Base-by-base conservation (phyloP, 2,888 invertebrate genomes). In the Hipparchia sbordonii region DNA sequence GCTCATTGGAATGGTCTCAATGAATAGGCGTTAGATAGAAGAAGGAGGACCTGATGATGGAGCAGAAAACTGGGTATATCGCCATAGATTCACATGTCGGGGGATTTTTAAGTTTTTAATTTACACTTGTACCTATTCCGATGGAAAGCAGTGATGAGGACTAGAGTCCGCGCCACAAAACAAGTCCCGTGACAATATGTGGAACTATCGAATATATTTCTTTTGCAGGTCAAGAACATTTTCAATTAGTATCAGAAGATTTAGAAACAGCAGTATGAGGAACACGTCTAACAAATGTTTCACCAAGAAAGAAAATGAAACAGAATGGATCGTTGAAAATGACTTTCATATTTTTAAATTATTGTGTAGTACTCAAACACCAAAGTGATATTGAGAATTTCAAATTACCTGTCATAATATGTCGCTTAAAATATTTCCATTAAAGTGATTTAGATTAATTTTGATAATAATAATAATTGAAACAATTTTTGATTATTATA, bases 161-260 rank as follows among this genome's bases (percentile, higher is more conserved):
- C 23, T 23, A 23, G 23, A 23, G 23, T 23, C 23, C 23, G 23
- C 23, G 23, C 23, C 23, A 23, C 23, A 0, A 23, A 23, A 23
- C 23, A 23, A 23, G 23, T 23, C 23, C 23, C 23, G 23, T 23
- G 23, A 23, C 23, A 23, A 23, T 23, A 23, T 23, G 23, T 23
- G 23, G 23, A 23, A 23, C 23, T 23, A 23, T 39, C 39, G 5
- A 39, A 1, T 12, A 39, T 62, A 54, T 66, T 65, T 76, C 3
- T 68, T 74, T 91, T 92, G 79, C 90, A 94, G 94, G 93, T 86
- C 94, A 94, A 84, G 94, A 94, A 83, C 92, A 93, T 86, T 94
- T 94, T 81, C 94, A 94, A 87, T 87, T 93, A 87, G 92, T 91
- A 74, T 92, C 94, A 66, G 94, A 93, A 82, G 94, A 94, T 81